Evolutionary conservation across 2,113 vertebrate species (phyloP), one percentile per base, ranked within the genome.

Genomic region (Oryzias woworae): DNA sequence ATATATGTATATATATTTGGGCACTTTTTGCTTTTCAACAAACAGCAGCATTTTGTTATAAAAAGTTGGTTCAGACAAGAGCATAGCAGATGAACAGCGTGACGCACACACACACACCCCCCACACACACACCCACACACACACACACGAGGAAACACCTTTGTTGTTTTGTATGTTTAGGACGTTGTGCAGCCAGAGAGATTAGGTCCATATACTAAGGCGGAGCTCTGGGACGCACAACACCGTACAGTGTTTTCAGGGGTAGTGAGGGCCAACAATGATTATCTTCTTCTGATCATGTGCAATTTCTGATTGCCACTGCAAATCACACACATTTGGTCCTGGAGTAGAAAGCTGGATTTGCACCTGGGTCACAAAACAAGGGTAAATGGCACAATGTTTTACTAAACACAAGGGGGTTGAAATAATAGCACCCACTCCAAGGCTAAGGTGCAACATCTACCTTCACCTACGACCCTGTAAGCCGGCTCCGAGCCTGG

Each of bases 31-130:
- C 77, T 60, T 87, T 88, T 86, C 73, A 62, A 84, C 86, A 83
- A 86, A 88, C 86, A 91, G 89, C 90, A 91, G 90, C 90, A 88
- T 91, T 88, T 88, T 70, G 82, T 83, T 81, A 79, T 82, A 85
- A 73, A 88, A 94, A 78, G 71, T 28, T 75, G 4, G 31, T 75
- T 92, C 53, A 50, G 71, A 66, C 62, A 82, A 4, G 15, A 69
- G 80, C 49, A 83, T 49, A 67, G 84, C 61, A 54, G 56, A 83
- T 73, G 73, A 67, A 73, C 69, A 86, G 80, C 68, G 54, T 62
- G 69, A 86, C 65, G 15, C 71, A 86, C 26, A 28, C 26, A 28
- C 26, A 28, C 26, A 28, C 26, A 28, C 26, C 3, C 26, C 71
- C 85, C 26, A 28, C 26, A 28, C 26, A 28, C 26, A 28, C 26